Evolutionary conservation across 37 sponge, comb jelly and placozoan species (phyloP).

Genomic region (Halisarca cf. caerulea): DNA sequence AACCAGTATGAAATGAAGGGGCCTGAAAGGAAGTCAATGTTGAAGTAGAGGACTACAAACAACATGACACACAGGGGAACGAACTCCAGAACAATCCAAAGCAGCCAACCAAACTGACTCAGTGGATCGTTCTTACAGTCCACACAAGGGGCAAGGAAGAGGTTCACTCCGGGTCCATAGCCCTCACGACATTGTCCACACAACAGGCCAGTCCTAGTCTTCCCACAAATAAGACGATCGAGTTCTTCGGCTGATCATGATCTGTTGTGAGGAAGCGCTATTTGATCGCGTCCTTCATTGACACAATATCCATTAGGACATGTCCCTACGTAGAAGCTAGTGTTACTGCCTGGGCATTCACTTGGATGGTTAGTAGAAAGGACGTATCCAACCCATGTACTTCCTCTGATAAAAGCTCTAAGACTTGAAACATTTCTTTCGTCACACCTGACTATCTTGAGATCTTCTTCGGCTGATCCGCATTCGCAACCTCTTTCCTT

Average conservation of each 20-base stretch:
- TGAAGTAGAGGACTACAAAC: not conserved
- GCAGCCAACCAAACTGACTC: conserved; percentile 23
- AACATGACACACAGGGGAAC: not conserved
- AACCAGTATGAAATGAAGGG: conserved; percentile 9
- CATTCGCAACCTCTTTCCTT: not conserved
- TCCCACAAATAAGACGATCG: conserved; percentile 3
- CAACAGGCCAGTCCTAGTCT: not conserved
- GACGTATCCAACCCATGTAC: not conserved
- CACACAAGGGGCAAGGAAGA: conserved; percentile 15
- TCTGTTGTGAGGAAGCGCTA: not conserved
- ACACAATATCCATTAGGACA: not conserved
- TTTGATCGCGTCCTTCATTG: not conserved
- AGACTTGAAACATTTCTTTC: not conserved
- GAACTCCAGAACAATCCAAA: conserved; percentile 7
- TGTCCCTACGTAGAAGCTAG: not conserved
- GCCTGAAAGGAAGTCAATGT: conserved; percentile 5
- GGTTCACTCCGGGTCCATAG: conserved; percentile 10
- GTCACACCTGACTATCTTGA: not conserved
- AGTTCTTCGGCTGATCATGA: not conserved
- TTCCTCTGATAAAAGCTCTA: not conserved
- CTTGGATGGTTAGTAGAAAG: no score
- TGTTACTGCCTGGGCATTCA: no score
- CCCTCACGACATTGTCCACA: conserved; percentile 12
- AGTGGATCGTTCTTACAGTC: conserved; percentile 9
- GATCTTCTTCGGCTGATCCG: not conserved